Evolutionary conservation across 2,113 vertebrate species (phyloP).

Genomic region (Otocyon megalotis): DNA sequence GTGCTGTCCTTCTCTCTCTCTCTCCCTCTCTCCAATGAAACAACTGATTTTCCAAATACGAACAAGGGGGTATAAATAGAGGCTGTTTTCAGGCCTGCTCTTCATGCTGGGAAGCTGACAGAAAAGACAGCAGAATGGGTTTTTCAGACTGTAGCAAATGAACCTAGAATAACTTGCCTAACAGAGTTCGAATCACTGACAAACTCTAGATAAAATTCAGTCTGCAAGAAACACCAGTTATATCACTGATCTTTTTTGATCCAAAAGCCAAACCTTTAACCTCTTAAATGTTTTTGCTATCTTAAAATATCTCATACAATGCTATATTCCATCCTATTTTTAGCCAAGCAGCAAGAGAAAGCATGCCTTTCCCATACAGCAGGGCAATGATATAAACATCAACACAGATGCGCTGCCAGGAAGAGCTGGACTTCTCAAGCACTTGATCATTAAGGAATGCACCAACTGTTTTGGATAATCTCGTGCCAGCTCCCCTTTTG

Average conservation of each 20-base stretch:
- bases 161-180: conserved; percentile 80
- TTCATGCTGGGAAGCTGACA: conserved; percentile 80
- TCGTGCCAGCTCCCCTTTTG: conserved; percentile 97
- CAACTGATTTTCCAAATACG: conserved; percentile 85
- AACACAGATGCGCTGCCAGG: conserved; percentile 95
- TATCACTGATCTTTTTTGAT: conserved; percentile 86
- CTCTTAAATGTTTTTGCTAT: conserved; percentile 89
- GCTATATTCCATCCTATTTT: conserved; percentile 89
- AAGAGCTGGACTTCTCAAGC: conserved; percentile 91
- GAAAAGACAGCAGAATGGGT: conserved; percentile 78
- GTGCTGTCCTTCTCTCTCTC: background rate
- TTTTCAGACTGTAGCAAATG: conserved; percentile 76
- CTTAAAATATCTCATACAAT: conserved; percentile 90
- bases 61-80: conserved; percentile 83
- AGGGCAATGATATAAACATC: conserved; percentile 90
- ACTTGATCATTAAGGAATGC: conserved; percentile 99
- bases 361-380: conserved; percentile 91
- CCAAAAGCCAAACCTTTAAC: conserved; percentile 88
- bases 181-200: conserved; percentile 74
- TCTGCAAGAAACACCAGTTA: conserved; percentile 79
- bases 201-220: conserved; percentile 77
- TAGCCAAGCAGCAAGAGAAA: conserved; percentile 89
- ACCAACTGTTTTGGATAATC: conserved; percentile 99
- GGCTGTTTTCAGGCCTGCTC: conserved; percentile 83
- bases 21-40: conserved; percentile 81